phyloP scores from a whole-genome alignment of 2,797 vertebrate genomes.

The Apogon hyalosoma region DNA sequence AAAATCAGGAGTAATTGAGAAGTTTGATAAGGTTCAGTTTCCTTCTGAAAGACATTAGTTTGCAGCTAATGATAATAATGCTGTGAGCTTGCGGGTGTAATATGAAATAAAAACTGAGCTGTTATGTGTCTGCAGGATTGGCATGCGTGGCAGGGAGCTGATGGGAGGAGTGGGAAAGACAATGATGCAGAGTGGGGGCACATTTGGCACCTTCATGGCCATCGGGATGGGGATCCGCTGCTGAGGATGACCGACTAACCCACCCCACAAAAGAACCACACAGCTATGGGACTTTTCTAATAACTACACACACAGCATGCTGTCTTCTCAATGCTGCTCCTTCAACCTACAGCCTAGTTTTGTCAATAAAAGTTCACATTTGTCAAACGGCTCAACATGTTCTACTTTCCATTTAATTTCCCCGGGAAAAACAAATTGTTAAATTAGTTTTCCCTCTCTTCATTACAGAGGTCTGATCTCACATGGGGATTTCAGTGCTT shows the following conservation, averaged over 20 bases:
- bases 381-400: constrained; percentile 19
- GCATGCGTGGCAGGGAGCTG: constrained; percentile 97
- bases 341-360: constrained; percentile 33
- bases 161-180: constrained; percentile 98
- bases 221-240: constrained; percentile 99
- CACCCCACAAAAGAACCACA: neutral
- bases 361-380: constrained; percentile 68
- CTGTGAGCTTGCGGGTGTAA: too few species aligned
- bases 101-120: neutral
- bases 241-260: constrained; percentile 72
- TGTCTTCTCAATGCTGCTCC: constrained; percentile 3
- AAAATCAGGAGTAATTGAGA: too few species aligned
- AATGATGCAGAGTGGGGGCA: constrained; percentile 99
- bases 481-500: too few species aligned
- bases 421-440: too few species aligned
- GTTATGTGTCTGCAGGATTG: constrained; percentile 83
- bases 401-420: too few species aligned
- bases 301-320: neutral
- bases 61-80: too few species aligned
- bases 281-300: constrained; percentile 62
- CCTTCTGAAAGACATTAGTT: too few species aligned
- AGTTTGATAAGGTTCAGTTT: too few species aligned
- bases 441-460: too few species aligned
- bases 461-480: too few species aligned
- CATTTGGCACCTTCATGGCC: constrained; percentile 98